Evolutionary conservation across 2,113 vertebrate species (phyloP), one percentile per base, ranked within the genome.

Genomic region (Syrmaticus mikado): DNA sequence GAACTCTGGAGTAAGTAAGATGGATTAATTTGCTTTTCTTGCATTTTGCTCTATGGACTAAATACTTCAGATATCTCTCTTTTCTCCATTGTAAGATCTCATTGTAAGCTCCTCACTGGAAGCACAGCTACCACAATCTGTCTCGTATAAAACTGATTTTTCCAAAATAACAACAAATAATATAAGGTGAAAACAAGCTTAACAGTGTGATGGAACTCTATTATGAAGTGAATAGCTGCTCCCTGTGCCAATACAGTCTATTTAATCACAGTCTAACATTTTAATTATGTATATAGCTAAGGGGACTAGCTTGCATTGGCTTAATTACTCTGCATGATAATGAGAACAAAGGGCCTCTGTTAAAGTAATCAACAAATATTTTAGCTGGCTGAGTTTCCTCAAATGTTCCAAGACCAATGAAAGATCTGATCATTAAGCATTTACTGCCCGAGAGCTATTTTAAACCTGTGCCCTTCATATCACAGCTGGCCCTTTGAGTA

Each of bases 391-490:
- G 97, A 93, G 95, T 96, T 97, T 97, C 62, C 92, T 93, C 87
- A 91, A 97, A 94, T 89, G 76, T 96, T 92, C 68, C 46, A 92
- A 91, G 70, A 89, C 94, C 92, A 96, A 92, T 97, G 96, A 96
- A 95, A 96, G 92, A 96, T 95, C 91, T 90, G 82, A 97, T 97
- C 95, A 97, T 98, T 97, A 97, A 96, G 96, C 92, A 87, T 97
- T 97, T 97, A 95, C 86, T 87, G 94, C 94, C 76, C 71, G 78
- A 87, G 88, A 97, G 83, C 92, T 97, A 91, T 97, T 97, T 98
- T 96, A 97, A 97, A 95, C 71, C 96, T 97, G 64, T 80, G 96
- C 92, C 85, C 96, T 97, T 81, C 83, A 75, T 94, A 92, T 97
- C 93, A 95, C 90, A 96, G 92, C 94, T 97, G 94, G 90, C 75